Base-by-base conservation (phyloP, 2,888 invertebrate genomes). In the Herminia tarsipennalis region DNA sequence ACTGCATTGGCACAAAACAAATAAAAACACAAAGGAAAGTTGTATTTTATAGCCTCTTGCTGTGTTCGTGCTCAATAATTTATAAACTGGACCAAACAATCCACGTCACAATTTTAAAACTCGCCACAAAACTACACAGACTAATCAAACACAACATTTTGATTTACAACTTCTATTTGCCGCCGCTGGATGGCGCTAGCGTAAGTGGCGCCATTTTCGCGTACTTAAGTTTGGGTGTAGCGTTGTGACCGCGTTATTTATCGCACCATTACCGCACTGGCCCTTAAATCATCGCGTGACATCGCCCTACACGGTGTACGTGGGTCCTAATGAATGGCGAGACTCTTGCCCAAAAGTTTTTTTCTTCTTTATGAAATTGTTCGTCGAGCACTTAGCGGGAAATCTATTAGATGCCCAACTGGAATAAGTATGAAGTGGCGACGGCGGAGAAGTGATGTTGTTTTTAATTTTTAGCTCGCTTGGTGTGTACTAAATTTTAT, bases 231-330 rank as follows among this genome's bases (percentile, higher is more conserved):
- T 70, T 66, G 60, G 67, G 68, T 62, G 65, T 68, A 69, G 62
- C 66, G 62, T 68, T 79, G 83, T 87, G 85, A 84, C 89, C 86
- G 81, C 72, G 81, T 89, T 91, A 92, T 92, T 92, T 92, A 92
- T 92, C 87, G 90, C 86, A 69, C 92, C 92, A 92, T 92, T 92
- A 92, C 85, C 73, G 84, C 79, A 76, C 75, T 73, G 78, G 70
- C 81, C 86, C 79, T 85, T 92, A 92, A 92, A 92, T 92, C 92
- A 92, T 92, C 86, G 79, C 84, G 83, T 86, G 91, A 89, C 91
- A 76, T 77, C 78, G 77, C 76, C 79, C 78, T 75, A 73, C 74
- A 75, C 36, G 49, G 39, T 78, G 84, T 83, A 84, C 83, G 84
- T 83, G 81, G 72, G 78, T 77, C 78, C 78, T 90, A 90, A 90